Conservation (phyloP, 2,888 invertebrate genomes). For the Oscheius onirici region DNA sequence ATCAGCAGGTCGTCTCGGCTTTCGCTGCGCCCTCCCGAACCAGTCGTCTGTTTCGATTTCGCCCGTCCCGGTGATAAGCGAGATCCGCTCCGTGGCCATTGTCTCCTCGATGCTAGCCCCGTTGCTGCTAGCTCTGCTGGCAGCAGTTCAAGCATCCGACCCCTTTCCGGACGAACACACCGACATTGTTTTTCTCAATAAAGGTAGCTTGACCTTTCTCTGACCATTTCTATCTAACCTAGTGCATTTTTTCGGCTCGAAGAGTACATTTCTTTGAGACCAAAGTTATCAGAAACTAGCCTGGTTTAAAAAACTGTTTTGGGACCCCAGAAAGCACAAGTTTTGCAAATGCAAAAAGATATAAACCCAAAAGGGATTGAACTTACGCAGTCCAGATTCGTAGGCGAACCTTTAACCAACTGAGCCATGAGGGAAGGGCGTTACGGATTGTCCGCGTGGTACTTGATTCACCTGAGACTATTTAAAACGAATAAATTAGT, state of each 20-base stretch:
- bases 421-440: too few relatives aligned
- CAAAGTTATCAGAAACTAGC: too few relatives aligned
- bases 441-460: too few relatives aligned
- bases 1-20: not conserved
- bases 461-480: too few relatives aligned
- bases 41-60: slow-evolving; percentile 22
- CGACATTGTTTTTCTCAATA: slow-evolving; percentile 35
- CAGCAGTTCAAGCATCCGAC: not conserved
- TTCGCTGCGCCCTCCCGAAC: not conserved
- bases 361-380: too few relatives aligned
- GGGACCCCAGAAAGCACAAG: too few relatives aligned
- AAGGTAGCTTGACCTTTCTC: slow-evolving; percentile 18
- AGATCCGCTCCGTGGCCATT: slow-evolving; percentile 12
- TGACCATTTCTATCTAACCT: not conserved
- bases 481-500: not conserved
- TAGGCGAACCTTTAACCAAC: too few relatives aligned
- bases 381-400: too few relatives aligned
- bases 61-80: slow-evolving; percentile 13
- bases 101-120: slow-evolving; percentile 5
- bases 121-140: slow-evolving; percentile 27
- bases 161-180: slow-evolving; percentile 41
- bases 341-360: too few relatives aligned
- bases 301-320: too few relatives aligned
- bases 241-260: too few relatives aligned
- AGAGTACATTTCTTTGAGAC: too few relatives aligned